These are phyloP conservation scores for Alaudala cheleensis DNA, from an alignment of 2,113 vertebrate genomes.

Conservation along the genomic window DNA sequence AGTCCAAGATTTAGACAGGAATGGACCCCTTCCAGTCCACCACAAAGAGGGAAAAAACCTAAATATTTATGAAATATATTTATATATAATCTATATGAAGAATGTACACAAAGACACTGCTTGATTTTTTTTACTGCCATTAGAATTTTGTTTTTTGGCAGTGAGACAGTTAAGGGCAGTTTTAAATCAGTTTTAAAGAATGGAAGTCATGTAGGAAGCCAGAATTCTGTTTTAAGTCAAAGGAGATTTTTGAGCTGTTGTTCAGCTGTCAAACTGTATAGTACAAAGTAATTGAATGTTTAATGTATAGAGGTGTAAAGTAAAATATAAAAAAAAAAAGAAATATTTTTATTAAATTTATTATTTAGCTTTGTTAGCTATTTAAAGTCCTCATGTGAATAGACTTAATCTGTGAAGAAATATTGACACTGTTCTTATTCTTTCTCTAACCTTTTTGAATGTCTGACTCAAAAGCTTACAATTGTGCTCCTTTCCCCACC, in stretches of 20 bases:
- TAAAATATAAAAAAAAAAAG: background rate
- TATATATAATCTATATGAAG: background rate
- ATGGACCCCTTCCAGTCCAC: background rate
- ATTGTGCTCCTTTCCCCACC: background rate
- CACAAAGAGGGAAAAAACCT: background rate
- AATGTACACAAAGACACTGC: background rate
- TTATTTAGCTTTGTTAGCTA: background rate
- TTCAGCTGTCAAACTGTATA: accelerated
- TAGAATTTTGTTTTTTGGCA: background rate
- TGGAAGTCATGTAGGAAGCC: background rate
- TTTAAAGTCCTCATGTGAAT: background rate
- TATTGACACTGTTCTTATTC: background rate
- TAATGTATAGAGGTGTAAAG: background rate
- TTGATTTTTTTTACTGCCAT: background rate
- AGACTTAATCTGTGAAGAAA: background rate
- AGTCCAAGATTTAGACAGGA: background rate
- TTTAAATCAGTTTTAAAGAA: background rate
- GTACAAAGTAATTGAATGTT: background rate
- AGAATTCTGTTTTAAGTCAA: background rate
- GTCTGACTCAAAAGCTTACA: background rate
- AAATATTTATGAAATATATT: background rate
- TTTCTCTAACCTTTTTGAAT: background rate
- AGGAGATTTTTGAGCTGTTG: background rate
- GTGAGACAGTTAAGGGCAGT: background rate
- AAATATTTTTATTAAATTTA: background rate